Evolutionary conservation across 2,888 invertebrate species (phyloP), one percentile per base, ranked within the genome.

Genomic region (Nymphalis c-album): DNA sequence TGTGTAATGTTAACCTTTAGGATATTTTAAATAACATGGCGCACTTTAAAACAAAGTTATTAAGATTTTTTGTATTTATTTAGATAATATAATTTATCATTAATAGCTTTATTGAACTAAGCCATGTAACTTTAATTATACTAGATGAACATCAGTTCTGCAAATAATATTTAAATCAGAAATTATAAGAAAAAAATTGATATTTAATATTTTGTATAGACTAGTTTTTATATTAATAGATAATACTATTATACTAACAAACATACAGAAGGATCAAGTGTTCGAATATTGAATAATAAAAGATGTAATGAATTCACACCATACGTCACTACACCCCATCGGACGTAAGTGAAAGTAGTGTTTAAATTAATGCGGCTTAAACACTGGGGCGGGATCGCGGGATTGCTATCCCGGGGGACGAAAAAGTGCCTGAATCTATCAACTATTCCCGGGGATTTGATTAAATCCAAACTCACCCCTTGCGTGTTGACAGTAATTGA

Each of bases 401-500:
- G 87, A 88, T 88, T 87, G 87, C 77, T 77, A 78, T 84, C 87
- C 85, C 85, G 70, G 74, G 88, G 87, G 86, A 80, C 79, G 82
- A 84, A 87, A 85, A 86, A 87, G 84, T 85, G 84, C 82, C 86
- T 82, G 81, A 86, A 88, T 85, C 86, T 84, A 88, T 88, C 87
- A 85, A 85, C 83, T 84, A 82, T 81, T 80, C 81, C 77, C 79
- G 79, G 86, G 85, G 87, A 87, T 86, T 89, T 90, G 86, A 91
- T 91, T 90, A 88, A 91, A 90, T 85, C 84, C 82, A 71, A 71
- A 68, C 82, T 85, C 87, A 84, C 90, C 90, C 90, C 84, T 85
- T 85, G 81, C 85, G 85, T 87, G 90, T 87, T 88, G 91, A 86
- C 88, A 86, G 86, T 85, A 88, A 90, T 90, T 87, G 91, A 91